These are phyloP conservation scores for Phengaris arion DNA, from an alignment of 2,888 invertebrate genomes.

Conservation along the genomic window DNA sequence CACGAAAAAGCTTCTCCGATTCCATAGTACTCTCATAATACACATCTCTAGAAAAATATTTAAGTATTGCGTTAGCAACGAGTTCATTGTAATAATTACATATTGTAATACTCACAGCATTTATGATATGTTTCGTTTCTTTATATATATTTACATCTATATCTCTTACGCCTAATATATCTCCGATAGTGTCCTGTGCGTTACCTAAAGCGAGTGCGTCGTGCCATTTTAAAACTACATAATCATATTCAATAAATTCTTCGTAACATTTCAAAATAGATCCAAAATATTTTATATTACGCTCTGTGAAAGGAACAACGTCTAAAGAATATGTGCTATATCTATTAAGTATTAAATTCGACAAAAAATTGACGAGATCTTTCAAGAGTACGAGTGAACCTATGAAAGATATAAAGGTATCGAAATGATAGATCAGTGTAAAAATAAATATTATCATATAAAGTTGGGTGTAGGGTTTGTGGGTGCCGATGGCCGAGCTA, in stretches of 20 bases:
- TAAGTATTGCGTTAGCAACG: conserved; percentile 74
- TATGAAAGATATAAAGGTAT: conserved; percentile 44
- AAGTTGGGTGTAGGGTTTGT: conserved; percentile 52
- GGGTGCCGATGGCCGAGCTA: conserved; percentile 68
- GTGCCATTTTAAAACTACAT: conserved; percentile 61
- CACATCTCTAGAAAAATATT: conserved; percentile 80
- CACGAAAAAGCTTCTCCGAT: conserved; percentile 70
- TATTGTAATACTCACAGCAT: conserved; percentile 80
- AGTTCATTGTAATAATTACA: conserved; percentile 73
- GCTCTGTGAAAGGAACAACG: conserved; percentile 58
- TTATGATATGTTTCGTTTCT: conserved; percentile 74
- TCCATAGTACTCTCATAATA: conserved; percentile 68
- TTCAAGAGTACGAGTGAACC: conserved; percentile 46
- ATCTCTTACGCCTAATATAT: conserved; percentile 54
- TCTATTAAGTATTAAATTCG: conserved; percentile 60
- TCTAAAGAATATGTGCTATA: conserved; percentile 48
- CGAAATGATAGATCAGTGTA: conserved; percentile 56
- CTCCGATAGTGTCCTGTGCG: conserved; percentile 61
- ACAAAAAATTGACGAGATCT: conserved; percentile 62
- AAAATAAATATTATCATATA: conserved; percentile 57
- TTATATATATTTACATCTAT: conserved; percentile 67
- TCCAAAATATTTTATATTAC: conserved; percentile 65
- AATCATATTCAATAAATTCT: conserved; percentile 63
- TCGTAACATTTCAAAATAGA: conserved; percentile 67
- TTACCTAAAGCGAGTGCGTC: conserved; percentile 70